Evolutionary conservation across 2,888 invertebrate species (phyloP), one percentile per base, ranked within the genome.

Genomic region (Lydus trimaculatus): DNA sequence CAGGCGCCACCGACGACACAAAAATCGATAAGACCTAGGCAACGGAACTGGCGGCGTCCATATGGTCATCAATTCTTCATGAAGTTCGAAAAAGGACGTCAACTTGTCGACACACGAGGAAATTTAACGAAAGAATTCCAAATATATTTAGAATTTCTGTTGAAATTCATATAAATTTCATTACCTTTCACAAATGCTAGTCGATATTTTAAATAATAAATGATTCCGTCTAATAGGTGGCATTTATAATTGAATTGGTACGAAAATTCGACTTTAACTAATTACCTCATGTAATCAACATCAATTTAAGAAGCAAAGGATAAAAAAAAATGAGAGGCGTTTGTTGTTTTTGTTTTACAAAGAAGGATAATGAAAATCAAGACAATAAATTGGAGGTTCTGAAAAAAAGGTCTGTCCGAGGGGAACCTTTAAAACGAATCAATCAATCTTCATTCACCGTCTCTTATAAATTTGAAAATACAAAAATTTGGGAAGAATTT

Each of bases 11-110:
- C 73, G 69, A 72, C 73, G 74, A 72, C 73, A 72, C 75, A 71
- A 68, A 73, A 78, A 81, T 81, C 80, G 78, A 81, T 81, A 81
- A 76, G 79, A 75, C 78, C 79, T 76, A 78, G 76, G 76, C 79
- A 79, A 75, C 76, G 69, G 28, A 72, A 65, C 13, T 6, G 56
- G 20, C 56, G 25, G 72, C 68, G n/a, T 65, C 71, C 67, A 67
- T 66, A 63, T 68, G 66, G 71, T 73, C 73, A 77, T 80, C 78
- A 79, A 79, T 78, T 76, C 73, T 77, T 77, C 70, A 75, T 75
- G 74, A 67, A 58, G 60, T 48, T 43, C 43, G 25, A 48, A 48
- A 65, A 65, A 56, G 15, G 56, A 25, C 25, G 56, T 25, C 25
- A 25, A 23, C 25, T 3, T 13, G 23, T 56, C 20, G 15, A 39